A percentile compares a stretch with the other conserved stretches of the same genome.
phyloP scores from a whole-genome alignment of 2,888 invertebrate genomes.

The Mesopsocus fuscifrons region DNA sequence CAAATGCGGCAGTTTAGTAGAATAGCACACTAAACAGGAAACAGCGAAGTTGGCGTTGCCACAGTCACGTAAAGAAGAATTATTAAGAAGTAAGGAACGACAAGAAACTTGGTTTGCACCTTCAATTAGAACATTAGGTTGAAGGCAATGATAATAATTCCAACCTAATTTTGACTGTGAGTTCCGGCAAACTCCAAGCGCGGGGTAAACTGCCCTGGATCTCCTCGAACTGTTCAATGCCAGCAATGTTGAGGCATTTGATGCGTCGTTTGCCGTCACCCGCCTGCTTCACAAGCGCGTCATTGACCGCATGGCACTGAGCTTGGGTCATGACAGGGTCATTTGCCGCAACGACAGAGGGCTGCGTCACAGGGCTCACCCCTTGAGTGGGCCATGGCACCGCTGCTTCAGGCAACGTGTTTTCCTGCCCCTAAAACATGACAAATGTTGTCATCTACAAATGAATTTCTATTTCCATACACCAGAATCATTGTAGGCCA shows the following conservation, averaged over 20 bases:
- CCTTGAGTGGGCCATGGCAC: background rate
- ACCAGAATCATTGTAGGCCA: too few relatives aligned
- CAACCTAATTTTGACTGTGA: constrained; percentile 27
- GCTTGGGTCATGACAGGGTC: background rate
- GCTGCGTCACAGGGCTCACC: background rate
- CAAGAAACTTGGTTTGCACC: too few relatives aligned
- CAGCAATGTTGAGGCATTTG: constrained; percentile 51
- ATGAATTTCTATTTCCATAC: too few relatives aligned
- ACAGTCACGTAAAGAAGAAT: too few relatives aligned
- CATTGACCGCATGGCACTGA: background rate
- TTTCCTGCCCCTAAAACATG: background rate
- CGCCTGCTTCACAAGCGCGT: constrained; percentile 12
- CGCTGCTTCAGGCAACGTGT: background rate
- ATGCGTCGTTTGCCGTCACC: background rate
- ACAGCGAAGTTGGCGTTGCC: too few relatives aligned
- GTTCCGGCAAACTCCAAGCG: constrained; percentile 56
- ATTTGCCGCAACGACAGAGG: background rate
- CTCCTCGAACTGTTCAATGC: constrained; percentile 57
- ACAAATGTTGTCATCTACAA: too few relatives aligned
- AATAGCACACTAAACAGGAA: constrained; percentile 7
- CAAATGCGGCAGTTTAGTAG: background rate
- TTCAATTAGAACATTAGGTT: too few relatives aligned
- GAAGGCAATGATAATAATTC: too few relatives aligned
- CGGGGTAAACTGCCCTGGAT: constrained; percentile 45
- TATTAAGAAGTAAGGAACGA: too few relatives aligned